Percentiles rank a stretch among this genome's conserved stretches.
Evolutionary conservation across 2,888 invertebrate genomes (phyloP).

Genomic region (Melinaea marsaeus): DNA sequence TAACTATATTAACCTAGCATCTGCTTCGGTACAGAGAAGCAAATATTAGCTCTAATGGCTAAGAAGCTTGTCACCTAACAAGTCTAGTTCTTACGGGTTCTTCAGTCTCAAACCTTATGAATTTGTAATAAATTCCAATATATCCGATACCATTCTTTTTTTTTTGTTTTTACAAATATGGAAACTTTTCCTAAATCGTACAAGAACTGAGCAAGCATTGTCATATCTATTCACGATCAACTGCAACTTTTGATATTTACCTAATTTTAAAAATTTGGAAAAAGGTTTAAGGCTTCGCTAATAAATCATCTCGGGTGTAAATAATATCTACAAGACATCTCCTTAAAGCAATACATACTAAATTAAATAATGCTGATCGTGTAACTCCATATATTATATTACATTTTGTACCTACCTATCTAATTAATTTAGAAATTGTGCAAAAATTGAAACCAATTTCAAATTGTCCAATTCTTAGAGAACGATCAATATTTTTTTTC

Average conservation of each 20-base stretch:
- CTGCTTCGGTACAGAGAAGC: not conserved
- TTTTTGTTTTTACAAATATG: constrained; percentile 22
- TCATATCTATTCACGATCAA: constrained; percentile 32
- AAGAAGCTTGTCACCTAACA: constrained; percentile 21
- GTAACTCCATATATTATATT: constrained; percentile 39
- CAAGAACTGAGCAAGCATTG: constrained; percentile 63
- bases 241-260: not conserved
- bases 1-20: constrained; percentile 36
- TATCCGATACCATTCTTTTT: constrained; percentile 25
- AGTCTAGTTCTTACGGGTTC: constrained; percentile 32
- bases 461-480: constrained; percentile 6
- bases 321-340: constrained; percentile 5
- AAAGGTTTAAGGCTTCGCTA: no score
- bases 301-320: not conserved
- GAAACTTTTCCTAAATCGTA: constrained; percentile 22
- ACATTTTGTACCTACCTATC: constrained; percentile 64
- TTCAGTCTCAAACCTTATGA: constrained; percentile 43
- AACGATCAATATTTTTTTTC: constrained; percentile 13
- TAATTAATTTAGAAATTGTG: constrained; percentile 71
- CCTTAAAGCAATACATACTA: not conserved
- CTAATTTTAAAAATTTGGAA: no score
- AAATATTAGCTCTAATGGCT: not conserved
- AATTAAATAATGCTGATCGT: constrained; percentile 15
- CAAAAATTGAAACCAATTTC: constrained; percentile 50
- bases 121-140: constrained; percentile 24